Percentiles rank a stretch among this genome's conserved stretches.
phyloP scores from a whole-genome alignment of 2,113 vertebrate genomes.

The Formicarius rufipectus region DNA sequence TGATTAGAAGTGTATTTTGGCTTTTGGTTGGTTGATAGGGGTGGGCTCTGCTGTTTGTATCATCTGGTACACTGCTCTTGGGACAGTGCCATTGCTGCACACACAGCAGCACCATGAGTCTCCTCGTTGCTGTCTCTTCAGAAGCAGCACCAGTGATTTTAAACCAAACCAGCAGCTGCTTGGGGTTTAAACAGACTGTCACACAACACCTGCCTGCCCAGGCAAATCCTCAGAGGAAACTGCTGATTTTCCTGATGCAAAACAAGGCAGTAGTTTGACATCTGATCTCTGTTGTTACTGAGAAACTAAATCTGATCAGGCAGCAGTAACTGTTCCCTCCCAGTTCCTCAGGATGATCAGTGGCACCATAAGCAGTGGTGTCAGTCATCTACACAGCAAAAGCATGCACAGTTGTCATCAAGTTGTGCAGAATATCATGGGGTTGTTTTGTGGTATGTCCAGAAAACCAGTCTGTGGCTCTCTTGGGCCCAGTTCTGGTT shows the following conservation, averaged over 20 bases:
- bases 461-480: background rate
- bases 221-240: background rate
- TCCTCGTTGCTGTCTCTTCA: background rate
- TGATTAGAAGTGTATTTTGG: background rate
- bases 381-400: background rate
- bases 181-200: background rate
- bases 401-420: background rate
- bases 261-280: background rate
- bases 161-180: background rate
- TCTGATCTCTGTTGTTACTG: background rate
- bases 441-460: fast-evolving
- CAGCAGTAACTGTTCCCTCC: background rate
- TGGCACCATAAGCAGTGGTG: background rate
- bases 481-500: background rate
- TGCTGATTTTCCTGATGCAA: background rate
- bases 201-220: background rate
- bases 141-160: background rate
- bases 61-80: background rate
- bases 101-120: background rate
- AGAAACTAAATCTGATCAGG: background rate
- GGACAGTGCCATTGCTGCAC: background rate
- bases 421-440: background rate
- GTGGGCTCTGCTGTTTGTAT: background rate
- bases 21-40: background rate
- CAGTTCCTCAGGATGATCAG: background rate